Evolutionary conservation across 1,140 invertebrate genomes (phyloP).

Genomic region (Trachymyrmex cornetzi): DNA sequence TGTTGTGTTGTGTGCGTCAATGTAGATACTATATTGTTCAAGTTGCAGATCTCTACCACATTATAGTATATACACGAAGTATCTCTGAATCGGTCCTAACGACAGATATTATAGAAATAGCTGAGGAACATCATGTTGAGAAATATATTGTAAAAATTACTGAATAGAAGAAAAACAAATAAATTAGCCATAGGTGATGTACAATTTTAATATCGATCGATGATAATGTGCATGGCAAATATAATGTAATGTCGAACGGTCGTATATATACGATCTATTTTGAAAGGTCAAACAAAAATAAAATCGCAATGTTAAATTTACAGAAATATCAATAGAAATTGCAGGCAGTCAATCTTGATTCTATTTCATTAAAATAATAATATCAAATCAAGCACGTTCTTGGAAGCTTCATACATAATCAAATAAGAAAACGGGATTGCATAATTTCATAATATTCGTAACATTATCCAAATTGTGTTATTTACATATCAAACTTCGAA

Average conservation of each 20-base stretch:
- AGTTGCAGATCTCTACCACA: conserved; percentile 17
- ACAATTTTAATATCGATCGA: neutral
- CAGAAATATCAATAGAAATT: neutral
- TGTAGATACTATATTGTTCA: neutral
- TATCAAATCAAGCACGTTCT: conserved; percentile 1
- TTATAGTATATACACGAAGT: neutral
- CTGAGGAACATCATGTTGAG: neutral
- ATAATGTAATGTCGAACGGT: neutral
- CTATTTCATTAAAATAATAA: conserved; percentile 6
- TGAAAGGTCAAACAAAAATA: conserved; percentile 1
- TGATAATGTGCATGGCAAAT: neutral
- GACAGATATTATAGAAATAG: conserved; percentile 2
- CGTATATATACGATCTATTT: neutral
- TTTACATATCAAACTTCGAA: neutral
- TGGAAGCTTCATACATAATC: neutral
- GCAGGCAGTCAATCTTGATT: neutral
- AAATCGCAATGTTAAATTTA: neutral
- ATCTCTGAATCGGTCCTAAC: neutral
- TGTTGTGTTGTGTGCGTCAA: neutral
- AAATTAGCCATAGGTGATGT: neutral
- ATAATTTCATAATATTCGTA: neutral
- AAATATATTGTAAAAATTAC: neutral
- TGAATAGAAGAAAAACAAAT: neutral
- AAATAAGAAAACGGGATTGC: neutral
- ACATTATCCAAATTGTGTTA: neutral